Evolutionary conservation across 2,888 invertebrate genomes (phyloP), one percentile per base, ranked within the genome.

Genomic region (Theodoxus fluviatilis): DNA sequence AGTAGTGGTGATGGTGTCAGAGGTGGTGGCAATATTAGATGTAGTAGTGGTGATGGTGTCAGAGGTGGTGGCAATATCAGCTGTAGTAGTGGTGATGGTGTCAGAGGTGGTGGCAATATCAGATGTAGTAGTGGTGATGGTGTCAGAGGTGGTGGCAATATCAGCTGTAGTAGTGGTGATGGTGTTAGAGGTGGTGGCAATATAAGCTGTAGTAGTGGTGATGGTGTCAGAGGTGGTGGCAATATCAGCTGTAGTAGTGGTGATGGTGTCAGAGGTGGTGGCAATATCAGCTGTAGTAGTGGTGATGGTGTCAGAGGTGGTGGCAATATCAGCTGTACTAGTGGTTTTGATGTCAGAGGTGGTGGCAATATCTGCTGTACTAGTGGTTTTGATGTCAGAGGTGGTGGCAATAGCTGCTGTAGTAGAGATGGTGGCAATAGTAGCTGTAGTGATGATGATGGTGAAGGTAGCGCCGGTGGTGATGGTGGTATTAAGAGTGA

Each of bases 351-450:
- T 25, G 28, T 35, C 31, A 57, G 55, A 38, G 35, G 52, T 67
- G 35, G 55, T 35, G 57, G 67, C n/a, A 25, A 35, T 37, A 37
- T 66, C 22, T 55, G 57, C 37, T 25, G 38, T 25, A 37, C 18
- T 55, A 25, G 43, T 31, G 31, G 38, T 49, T 40, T 25, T 28
- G 33, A 28, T 55, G 28, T 35, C 31, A 38, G 55, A 55, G 37
- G 49, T 38, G 40, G 66, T 37, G 57, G 66, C 55, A 38, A 37
- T 67, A 35, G 57, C n/a, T 33, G 40, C 35, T 18, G 40, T 37
- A 25, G 38, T 38, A 67, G 52, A 25, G 38, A 38, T 67, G 40
- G 55, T 28, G 22, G 66, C 28, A 35, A 35, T 35, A 31, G 28
- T 37, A 22, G 49, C 28, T 2, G 28, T 38, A 33, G 37, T n/a